Conservation (phyloP, 2,113 vertebrate genomes). For the Leuciscus idus region DNA sequence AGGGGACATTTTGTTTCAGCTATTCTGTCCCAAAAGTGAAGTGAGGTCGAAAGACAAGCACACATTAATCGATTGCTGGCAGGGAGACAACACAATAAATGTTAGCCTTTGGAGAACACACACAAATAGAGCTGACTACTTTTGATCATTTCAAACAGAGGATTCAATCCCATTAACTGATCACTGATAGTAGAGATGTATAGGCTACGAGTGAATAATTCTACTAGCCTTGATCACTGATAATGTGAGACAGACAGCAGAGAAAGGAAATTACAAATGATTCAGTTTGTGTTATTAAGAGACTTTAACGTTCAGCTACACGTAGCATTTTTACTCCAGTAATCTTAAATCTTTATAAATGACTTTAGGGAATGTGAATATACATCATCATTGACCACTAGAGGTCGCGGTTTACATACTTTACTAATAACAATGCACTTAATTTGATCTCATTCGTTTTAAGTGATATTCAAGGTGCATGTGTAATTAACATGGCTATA, state of each 20-base stretch:
- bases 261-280: background rate
- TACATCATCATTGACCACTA: background rate
- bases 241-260: background rate
- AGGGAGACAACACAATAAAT: background rate
- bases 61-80: conserved; percentile 2
- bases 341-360: background rate
- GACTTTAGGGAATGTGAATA: background rate
- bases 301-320: background rate
- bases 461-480: too few relatives aligned
- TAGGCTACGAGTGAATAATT: background rate
- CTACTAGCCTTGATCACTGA: background rate
- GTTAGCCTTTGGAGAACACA: background rate
- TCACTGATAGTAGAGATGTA: background rate
- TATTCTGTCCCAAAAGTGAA: background rate
- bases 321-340: background rate
- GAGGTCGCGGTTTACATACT: background rate
- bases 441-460: too few relatives aligned
- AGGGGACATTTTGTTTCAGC: background rate
- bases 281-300: background rate
- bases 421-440: background rate
- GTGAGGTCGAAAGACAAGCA: background rate
- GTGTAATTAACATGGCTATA: too few relatives aligned
- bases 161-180: background rate
- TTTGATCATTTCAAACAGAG: background rate
- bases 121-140: background rate